Evolutionary conservation across 2,797 vertebrate species (phyloP), one percentile per base, ranked within the genome.

Genomic region (Sylvia borin): DNA sequence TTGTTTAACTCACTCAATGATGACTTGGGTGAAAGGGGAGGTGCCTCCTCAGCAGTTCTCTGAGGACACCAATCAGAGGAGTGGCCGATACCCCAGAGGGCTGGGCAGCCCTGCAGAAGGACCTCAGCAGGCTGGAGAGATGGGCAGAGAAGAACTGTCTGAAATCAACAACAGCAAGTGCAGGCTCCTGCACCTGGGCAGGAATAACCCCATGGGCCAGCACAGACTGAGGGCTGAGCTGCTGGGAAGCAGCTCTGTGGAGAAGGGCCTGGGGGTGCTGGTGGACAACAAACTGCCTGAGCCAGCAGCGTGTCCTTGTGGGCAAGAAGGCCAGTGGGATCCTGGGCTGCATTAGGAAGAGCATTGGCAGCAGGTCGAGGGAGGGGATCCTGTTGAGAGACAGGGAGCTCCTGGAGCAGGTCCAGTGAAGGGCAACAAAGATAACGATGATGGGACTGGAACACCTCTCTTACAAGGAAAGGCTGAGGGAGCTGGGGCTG

Each of bases 321-420:
- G 57, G n/a, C n/a, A n/a, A n/a, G n/a, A n/a, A n/a, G n/a, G n/a
- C n/a, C n/a, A 6, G 3, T 29, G 64, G 47, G 11, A 17, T 61
- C 54, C n/a, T 57, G 43, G 0, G 13, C 7, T 65, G 60, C n/a
- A 13, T 22, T 13, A 32, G 18, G 75, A 38, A 20, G 16, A 18
- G 36, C 53, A 31, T 2, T 5, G 36, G 13, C 43, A 66, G 43
- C 53, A 58, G 61, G 21, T 42, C 0, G 0, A 50, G 51, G 26
- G 36, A 32, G 32, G 26, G 1, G 48, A 47, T 34, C 31, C 42
- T 84, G 80, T 9, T 19, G 11, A 74, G 34, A 29, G 13, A 21
- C 11, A 50, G 2, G 31, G 31, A 74, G 26, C 3, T 50, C 1
- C 51, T 21, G 26, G 26, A 26, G 0, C 1, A 1, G 43, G 7